phyloP scores from a whole-genome alignment of 2,888 invertebrate genomes.

The Mongoloraphidia duomilia region DNA sequence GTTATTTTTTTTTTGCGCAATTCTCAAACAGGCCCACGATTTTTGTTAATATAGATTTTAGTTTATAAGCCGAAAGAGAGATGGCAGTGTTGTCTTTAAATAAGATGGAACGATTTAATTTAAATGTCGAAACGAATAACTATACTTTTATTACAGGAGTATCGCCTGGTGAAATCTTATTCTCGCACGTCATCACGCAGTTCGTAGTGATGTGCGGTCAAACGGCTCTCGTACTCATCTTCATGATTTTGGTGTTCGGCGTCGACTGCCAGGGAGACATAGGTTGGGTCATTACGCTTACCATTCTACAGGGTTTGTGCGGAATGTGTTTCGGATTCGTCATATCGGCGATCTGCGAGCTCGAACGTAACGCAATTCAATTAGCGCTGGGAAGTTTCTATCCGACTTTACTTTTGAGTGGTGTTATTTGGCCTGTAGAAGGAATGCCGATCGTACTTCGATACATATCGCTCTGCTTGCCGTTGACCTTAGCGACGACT shows the following conservation, averaged over 20 bases:
- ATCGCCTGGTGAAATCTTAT: slow-evolving; percentile 77
- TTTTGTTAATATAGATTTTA: too few relatives aligned
- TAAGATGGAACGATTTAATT: too few relatives aligned
- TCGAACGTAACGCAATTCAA: slow-evolving; percentile 87
- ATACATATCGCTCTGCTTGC: slow-evolving; percentile 71
- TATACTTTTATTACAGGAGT: slow-evolving; percentile 45
- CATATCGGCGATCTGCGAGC: slow-evolving; percentile 81
- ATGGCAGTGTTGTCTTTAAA: too few relatives aligned
- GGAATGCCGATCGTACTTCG: slow-evolving; percentile 76
- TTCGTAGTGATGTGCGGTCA: slow-evolving; percentile 92
- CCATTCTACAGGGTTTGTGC: slow-evolving; percentile 79
- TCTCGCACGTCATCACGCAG: slow-evolving; percentile 88
- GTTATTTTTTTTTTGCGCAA: too few relatives aligned
- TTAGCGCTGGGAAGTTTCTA: slow-evolving; percentile 88
- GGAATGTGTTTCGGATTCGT: slow-evolving; percentile 96
- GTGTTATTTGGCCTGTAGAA: slow-evolving; percentile 94
- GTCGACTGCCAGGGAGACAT: slow-evolving; percentile 84
- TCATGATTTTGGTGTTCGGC: slow-evolving; percentile 82
- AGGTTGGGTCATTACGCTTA: slow-evolving; percentile 68
- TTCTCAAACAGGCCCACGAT: too few relatives aligned
- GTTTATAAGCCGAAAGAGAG: too few relatives aligned
- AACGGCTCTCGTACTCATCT: slow-evolving; percentile 76
- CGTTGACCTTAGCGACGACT: slow-evolving; percentile 85
- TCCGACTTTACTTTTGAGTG: slow-evolving; percentile 80
- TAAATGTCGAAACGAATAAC: too few relatives aligned